These are phyloP conservation scores for Apocheima hispidaria DNA, from an alignment of 2,888 invertebrate genomes.

Conservation along the genomic window DNA sequence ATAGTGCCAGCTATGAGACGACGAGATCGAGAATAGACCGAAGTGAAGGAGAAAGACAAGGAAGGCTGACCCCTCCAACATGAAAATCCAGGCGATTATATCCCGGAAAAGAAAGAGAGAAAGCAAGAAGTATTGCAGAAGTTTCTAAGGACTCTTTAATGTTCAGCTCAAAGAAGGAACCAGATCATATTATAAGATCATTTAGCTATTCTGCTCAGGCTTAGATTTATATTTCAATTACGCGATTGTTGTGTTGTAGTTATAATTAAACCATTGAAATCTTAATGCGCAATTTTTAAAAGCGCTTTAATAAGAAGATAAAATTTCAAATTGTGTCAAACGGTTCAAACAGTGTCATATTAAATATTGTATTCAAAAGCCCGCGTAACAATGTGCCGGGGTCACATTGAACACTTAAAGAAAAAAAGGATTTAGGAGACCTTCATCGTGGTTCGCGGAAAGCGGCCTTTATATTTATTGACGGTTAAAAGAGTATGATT, in stretches of 20 bases:
- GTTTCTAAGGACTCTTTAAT: no score
- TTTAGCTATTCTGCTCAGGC: background rate
- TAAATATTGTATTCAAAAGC: constrained; percentile 27
- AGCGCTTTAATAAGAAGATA: constrained; percentile 8
- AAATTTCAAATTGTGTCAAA: constrained; percentile 25
- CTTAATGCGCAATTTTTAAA: constrained; percentile 3
- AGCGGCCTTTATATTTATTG: constrained; percentile 55
- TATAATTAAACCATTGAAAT: background rate
- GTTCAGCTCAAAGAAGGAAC: no score
- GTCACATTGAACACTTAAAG: constrained; percentile 31
- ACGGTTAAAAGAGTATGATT: constrained; percentile 45
- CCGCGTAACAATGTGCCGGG: constrained; percentile 25
- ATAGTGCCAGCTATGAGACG: no score
- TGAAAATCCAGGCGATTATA: no score
- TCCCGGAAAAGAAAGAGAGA: no score
- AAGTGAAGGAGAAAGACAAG: no score
- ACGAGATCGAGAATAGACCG: no score
- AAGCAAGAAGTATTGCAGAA: no score
- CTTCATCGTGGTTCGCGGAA: constrained; percentile 60
- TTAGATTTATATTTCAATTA: background rate
- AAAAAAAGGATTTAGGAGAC: constrained; percentile 47
- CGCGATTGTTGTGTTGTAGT: no score
- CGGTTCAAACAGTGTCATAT: constrained; percentile 13
- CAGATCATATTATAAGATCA: background rate
- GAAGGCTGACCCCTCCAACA: no score